These are phyloP conservation scores for Drosophila novamexicana DNA, from an alignment of 1,140 invertebrate genomes.

Conservation along the genomic window DNA sequence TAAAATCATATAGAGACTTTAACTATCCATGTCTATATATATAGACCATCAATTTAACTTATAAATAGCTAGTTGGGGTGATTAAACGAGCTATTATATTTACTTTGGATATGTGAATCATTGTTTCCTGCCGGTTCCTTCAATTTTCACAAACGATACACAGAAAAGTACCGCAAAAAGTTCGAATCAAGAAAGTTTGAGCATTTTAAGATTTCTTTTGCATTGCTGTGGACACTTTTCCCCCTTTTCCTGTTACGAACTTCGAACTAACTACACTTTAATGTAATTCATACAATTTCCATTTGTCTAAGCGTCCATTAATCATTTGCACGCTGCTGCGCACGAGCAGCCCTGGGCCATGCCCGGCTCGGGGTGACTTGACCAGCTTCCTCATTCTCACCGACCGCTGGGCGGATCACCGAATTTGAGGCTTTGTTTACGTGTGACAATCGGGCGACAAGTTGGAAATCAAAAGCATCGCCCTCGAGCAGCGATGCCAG, in stretches of 20 bases:
- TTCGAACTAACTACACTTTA: constrained; percentile 79
- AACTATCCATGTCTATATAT: too few relatives aligned
- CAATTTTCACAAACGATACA: neutral
- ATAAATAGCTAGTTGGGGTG: neutral
- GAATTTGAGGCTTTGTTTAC: constrained; percentile 80
- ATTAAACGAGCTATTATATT: neutral
- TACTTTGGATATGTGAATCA: neutral
- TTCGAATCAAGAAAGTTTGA: constrained; percentile 43
- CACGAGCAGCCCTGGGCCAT: constrained; percentile 43
- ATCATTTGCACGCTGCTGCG: constrained; percentile 78
- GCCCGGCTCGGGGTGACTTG: constrained; percentile 23
- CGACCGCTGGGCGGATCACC: constrained; percentile 35
- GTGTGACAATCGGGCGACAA: constrained; percentile 80
- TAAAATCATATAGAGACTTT: too few relatives aligned
- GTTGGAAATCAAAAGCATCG: constrained; percentile 72
- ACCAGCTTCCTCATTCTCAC: constrained; percentile 16
- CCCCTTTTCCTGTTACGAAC: constrained; percentile 30
- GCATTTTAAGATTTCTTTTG: constrained; percentile 52
- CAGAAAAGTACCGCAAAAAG: constrained; percentile 27
- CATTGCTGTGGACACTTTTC: constrained; percentile 21
- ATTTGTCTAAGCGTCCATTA: constrained; percentile 79
- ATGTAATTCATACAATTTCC: constrained; percentile 82
- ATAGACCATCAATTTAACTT: too few relatives aligned
- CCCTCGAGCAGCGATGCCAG: constrained; percentile 16
- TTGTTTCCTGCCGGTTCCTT: neutral